A percentile compares a stretch with the other conserved stretches of the same genome.
Conservation (phyloP, 2,888 invertebrate genomes). For the Fissipunctia ypsillon region DNA sequence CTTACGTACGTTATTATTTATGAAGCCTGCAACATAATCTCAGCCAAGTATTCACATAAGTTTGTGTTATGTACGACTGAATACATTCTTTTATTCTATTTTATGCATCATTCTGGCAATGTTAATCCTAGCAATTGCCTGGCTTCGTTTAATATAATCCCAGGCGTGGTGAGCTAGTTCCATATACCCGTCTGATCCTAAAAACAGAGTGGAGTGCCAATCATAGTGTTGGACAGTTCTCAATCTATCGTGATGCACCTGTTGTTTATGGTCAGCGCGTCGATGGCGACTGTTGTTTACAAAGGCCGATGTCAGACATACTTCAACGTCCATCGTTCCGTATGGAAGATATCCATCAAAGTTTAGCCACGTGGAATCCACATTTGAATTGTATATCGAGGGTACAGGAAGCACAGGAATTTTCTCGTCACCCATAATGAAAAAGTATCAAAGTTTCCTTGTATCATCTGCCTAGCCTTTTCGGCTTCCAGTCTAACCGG, state of each 20-base stretch:
- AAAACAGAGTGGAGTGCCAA: constrained; percentile 6
- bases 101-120: background rate
- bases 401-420: background rate
- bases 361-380: background rate
- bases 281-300: constrained; percentile 21
- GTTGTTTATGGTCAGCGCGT: constrained; percentile 23
- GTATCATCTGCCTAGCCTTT: background rate
- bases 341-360: constrained; percentile 18
- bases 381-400: background rate
- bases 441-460: background rate
- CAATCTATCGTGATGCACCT: constrained; percentile 2
- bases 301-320: constrained; percentile 21
- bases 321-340: constrained; percentile 8
- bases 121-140: background rate
- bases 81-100: constrained; percentile 25
- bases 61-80: constrained; percentile 40
- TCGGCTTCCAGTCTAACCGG: background rate
- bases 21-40: constrained; percentile 41
- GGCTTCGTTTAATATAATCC: background rate
- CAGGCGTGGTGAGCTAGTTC: background rate
- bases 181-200: background rate
- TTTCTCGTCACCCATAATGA: background rate
- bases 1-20: constrained; percentile 44
- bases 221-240: constrained; percentile 13
- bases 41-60: constrained; percentile 11